Evolutionary conservation across 2,888 invertebrate genomes (phyloP), one percentile per base, ranked within the genome.

Genomic region (Drosophila koepferae): DNA sequence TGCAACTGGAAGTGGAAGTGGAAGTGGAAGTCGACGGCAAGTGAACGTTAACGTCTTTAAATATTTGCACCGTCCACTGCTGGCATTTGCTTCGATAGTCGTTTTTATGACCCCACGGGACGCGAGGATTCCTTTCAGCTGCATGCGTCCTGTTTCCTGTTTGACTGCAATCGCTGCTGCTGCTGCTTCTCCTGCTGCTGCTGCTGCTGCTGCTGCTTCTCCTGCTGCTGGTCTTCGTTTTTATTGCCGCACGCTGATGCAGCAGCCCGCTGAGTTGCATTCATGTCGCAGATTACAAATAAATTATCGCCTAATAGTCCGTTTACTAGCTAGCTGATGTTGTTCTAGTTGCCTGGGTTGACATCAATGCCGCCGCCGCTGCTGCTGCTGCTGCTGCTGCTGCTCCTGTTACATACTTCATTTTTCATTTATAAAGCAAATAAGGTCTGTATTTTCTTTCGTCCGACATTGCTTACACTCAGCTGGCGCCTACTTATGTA

Each of bases 231-330:
- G 3, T 49, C 48, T 31, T 49, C 40, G 2, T 20, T 31, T 31
- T 49, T 60, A 41, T 28, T 31, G 49, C 40, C 56, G 31, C 53
- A 55, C 51, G 41, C 54, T 55, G 63, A 40, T 68, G 64, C 67
- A 58, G 49, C 74, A 58, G 49, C 74, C 74, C 54, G 70, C 69
- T 67, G 68, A 68, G 80, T 81, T 70, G 67, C 74, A 78, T 82
- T 82, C 90, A 89, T 86, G 86, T 86, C 89, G 90, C 90, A 91
- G 92, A 91, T 92, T 92, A 92, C 92, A 92, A 91, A 92, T 92
- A 92, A 92, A 92, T 92, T 92, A 92, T 92, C 91, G 90, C 89
- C 84, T 92, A 92, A 92, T 91, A 92, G 92, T 86, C 84, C 81
- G 87, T 86, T 88, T 77, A 74, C 74, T 69, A 55, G 58, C 72